phyloP scores from a whole-genome alignment of 2,888 invertebrate species.

The Lasioglossum leucozonium region DNA sequence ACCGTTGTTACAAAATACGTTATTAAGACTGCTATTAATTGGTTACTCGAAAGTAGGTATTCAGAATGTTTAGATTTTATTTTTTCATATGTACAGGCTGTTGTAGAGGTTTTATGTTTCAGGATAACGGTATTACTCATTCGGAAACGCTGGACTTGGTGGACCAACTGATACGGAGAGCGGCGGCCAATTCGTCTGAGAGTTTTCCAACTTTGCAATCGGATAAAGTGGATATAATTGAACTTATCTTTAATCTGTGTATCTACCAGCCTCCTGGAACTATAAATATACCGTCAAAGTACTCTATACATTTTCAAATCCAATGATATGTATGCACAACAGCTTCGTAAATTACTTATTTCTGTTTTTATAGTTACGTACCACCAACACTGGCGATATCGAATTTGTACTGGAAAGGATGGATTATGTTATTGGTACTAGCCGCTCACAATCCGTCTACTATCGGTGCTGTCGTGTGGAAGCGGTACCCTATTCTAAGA shows the following conservation, averaged over 20 bases:
- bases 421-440: slow-evolving; percentile 94
- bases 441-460: slow-evolving; percentile 96
- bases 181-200: slow-evolving; percentile 91
- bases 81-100: background rate
- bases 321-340: background rate
- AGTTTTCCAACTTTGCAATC: slow-evolving; percentile 90
- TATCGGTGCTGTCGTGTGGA: slow-evolving; percentile 95
- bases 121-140: slow-evolving; percentile 92
- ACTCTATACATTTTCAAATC: slow-evolving; percentile 82
- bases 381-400: slow-evolving; percentile 96
- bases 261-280: slow-evolving; percentile 97
- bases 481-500: slow-evolving; percentile 95
- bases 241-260: slow-evolving; percentile 95
- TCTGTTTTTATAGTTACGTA: slow-evolving; percentile 86
- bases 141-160: slow-evolving; percentile 94
- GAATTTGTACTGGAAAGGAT: slow-evolving; percentile 97
- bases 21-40: slow-evolving; percentile 92
- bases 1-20: slow-evolving; percentile 93
- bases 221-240: slow-evolving; percentile 93
- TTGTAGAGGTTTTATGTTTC: slow-evolving; percentile 52
- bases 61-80: background rate
- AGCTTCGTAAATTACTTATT: background rate
- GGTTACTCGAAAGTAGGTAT: slow-evolving; percentile 88
- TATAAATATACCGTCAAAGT: slow-evolving; percentile 92
- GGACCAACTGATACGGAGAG: slow-evolving; percentile 93